phyloP scores from a whole-genome alignment of 1,140 invertebrate genomes.

The Pogonomyrmex californicus region DNA sequence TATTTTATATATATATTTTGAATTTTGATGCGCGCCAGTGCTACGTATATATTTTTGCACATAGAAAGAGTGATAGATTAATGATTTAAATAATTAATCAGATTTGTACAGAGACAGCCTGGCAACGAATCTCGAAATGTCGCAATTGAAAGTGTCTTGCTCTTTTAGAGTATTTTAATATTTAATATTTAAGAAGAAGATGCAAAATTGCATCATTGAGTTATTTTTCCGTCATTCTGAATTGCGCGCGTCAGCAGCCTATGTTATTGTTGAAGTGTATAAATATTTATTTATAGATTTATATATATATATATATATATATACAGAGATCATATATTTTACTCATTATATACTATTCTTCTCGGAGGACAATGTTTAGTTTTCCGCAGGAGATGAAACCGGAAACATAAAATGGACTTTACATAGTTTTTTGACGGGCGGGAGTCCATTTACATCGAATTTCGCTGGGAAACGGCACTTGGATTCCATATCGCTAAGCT shows the following conservation, averaged over 20 bases:
- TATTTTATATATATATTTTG: background rate
- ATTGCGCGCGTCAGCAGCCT: slow-evolving; percentile 33
- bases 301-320: slow-evolving; percentile 67
- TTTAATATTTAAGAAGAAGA: background rate
- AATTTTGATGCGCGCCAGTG: background rate
- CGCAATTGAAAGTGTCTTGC: background rate
- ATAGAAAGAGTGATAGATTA: background rate
- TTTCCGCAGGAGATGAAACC: slow-evolving; percentile 12
- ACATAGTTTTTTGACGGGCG: background rate
- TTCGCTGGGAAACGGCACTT: slow-evolving; percentile 21
- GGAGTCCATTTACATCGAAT: slow-evolving; percentile 46
- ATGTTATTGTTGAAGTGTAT: slow-evolving; percentile 68
- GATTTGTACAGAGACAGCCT: slow-evolving; percentile 30
- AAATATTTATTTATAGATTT: slow-evolving; percentile 74
- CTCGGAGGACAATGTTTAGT: slow-evolving; percentile 53
- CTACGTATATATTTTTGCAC: background rate
- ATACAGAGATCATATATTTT: slow-evolving; percentile 62
- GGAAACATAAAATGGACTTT: slow-evolving; percentile 13
- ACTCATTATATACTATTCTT: slow-evolving; percentile 66
- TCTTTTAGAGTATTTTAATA: slow-evolving; percentile 7
- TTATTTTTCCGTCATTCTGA: slow-evolving; percentile 29
- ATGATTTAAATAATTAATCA: slow-evolving; percentile 1
- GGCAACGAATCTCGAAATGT: slow-evolving; percentile 36
- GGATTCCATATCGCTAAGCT: slow-evolving; percentile 45
- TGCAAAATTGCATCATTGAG: slow-evolving; percentile 6